Evolutionary conservation across 2,113 vertebrate genomes (phyloP), one percentile per base, ranked within the genome.

Genomic region (Pavo muticus): DNA sequence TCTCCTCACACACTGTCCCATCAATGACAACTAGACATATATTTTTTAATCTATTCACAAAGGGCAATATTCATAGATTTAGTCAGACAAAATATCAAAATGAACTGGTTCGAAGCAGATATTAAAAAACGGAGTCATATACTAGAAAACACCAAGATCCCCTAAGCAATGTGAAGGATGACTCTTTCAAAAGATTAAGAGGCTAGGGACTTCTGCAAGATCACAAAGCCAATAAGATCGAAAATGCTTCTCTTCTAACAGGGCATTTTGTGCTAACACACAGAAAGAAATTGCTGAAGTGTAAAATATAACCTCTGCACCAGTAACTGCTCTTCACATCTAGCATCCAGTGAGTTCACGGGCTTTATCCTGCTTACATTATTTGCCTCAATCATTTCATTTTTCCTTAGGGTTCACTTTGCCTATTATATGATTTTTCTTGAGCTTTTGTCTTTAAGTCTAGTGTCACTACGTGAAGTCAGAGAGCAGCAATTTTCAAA

Each of bases 401-500:
- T 81, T 54, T 56, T n/a, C 37, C 13, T 84, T 80, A 87, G 30
- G 19, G 60, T 87, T 91, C 7, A 57, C 47, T 83, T 90, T 72
- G 8, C 14, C 13, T 84, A 32, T 84, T 89, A 92, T 75, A 54
- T 59, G 79, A 52, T 87, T 94, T 92, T 90, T 59, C 65, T 70
- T 75, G 63, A 84, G 35, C 11, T 76, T 94, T 93, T 80, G 3
- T 80, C 79, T 88, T 95, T 60, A 81, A 91, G 30, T 70, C 69
- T 94, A n/a, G 16, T 54, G 44, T 88, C 67, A 74, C 73, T 68
- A 60, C 30, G 77, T 18, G 56, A 93, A 94, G 84, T 56, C 82
- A 95, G 80, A 94, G 52, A 94, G 54, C 29, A 91, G 70, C 27
- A 86, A 73, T 71, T 87, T 93, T 84, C 60, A 71, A 82, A 79